phyloP scores from a whole-genome alignment of 2,888 invertebrate genomes.

The Eutolmus rufibarbis region DNA sequence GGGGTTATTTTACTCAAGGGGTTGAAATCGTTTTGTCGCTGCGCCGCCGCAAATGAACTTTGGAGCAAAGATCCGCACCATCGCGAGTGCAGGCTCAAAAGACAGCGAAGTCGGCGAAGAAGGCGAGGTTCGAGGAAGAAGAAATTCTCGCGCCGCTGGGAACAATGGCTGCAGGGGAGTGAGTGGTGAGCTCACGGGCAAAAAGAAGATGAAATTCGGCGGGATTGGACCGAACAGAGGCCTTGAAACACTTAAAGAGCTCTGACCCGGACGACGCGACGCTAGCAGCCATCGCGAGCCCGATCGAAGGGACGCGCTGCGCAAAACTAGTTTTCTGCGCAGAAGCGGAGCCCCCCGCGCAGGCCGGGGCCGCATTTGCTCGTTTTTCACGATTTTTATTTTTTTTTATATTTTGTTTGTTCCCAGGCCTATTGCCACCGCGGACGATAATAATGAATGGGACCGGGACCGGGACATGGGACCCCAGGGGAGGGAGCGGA shows the following conservation, averaged over 20 bases:
- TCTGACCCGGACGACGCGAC: constrained; percentile 12
- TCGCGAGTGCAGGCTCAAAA: neutral
- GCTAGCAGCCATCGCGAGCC: neutral
- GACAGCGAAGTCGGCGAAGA: neutral
- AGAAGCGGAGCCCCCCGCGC: neutral
- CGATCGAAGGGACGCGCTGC: constrained; percentile 11
- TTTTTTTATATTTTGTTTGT: neutral
- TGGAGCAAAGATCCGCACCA: neutral
- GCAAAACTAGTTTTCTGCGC: constrained; percentile 26
- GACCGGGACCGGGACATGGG: neutral
- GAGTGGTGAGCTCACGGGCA: neutral
- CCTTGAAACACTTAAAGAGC: constrained; percentile 34
- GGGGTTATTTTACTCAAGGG: neutral
- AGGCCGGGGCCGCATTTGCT: neutral
- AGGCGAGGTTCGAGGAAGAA: neutral
- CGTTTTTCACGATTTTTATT: neutral
- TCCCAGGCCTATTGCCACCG: neutral
- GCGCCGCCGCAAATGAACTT: neutral
- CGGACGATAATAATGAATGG: constrained; percentile 11
- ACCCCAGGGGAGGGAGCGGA: neutral
- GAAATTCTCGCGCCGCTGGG: neutral
- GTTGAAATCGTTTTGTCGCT: neutral
- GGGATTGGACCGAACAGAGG: neutral
- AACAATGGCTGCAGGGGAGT: constrained; percentile 26
- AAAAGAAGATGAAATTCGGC: neutral